phyloP scores from a whole-genome alignment of 2,797 vertebrate genomes.

The Gobio occitaniae region DNA sequence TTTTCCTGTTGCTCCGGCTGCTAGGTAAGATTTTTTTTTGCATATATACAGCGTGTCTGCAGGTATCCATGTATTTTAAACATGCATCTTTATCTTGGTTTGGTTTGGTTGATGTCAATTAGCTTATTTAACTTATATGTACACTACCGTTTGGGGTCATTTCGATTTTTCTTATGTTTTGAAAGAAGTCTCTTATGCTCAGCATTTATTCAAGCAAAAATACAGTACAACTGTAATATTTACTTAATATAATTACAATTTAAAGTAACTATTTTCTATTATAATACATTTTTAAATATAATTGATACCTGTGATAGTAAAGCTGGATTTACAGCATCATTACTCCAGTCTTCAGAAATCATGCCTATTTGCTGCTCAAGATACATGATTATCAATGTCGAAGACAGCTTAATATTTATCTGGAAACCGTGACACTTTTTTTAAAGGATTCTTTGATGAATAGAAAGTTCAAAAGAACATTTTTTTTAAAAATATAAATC shows the following conservation, averaged over 20 bases:
- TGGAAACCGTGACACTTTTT: neutral
- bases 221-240: neutral
- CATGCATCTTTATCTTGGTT: neutral
- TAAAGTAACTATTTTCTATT: neutral
- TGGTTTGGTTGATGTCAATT: neutral
- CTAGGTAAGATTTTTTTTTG: conserved; percentile 81
- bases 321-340: neutral
- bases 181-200: neutral
- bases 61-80: neutral
- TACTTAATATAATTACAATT: neutral
- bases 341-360: neutral
- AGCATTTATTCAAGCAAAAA: neutral
- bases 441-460: neutral
- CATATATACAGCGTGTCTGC: neutral
- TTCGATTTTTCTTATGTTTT: too few species aligned
- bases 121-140: neutral
- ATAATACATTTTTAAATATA: neutral
- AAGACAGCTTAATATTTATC: neutral
- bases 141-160: neutral
- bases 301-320: neutral
- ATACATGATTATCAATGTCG: neutral
- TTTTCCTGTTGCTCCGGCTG: conserved; percentile 94
- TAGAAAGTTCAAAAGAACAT: conserved; percentile 4
- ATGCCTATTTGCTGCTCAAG: neutral
- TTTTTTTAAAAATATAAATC: neutral